Evolutionary conservation across 2,888 invertebrate genomes (phyloP).

Genomic region (Diplazon laetatorius): DNA sequence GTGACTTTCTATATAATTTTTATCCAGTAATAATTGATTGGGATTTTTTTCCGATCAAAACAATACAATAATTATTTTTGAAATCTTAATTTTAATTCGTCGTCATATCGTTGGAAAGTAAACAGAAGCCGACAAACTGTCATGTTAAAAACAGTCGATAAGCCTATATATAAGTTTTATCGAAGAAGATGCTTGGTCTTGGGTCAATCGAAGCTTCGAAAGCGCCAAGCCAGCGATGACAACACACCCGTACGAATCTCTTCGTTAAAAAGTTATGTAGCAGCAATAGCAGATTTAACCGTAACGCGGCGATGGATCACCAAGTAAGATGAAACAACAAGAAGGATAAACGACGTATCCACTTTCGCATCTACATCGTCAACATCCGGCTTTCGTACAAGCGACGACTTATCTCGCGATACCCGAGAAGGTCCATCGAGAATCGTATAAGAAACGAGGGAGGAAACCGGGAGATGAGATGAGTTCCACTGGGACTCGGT

Average conservation of each 20-base stretch:
- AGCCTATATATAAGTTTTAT: neutral
- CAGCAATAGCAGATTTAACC: conserved; percentile 1
- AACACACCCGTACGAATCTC: conserved; percentile 12
- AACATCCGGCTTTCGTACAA: conserved; percentile 35
- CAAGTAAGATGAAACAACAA: conserved; percentile 13
- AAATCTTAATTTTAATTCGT: neutral
- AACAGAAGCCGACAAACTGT: neutral
- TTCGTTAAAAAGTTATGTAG: neutral
- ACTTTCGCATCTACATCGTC: conserved; percentile 44
- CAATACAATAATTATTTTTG: too few relatives aligned
- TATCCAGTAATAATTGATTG: too few relatives aligned
- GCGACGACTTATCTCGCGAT: conserved; percentile 11
- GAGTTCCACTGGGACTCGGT: conserved; percentile 37
- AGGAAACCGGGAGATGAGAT: conserved; percentile 37
- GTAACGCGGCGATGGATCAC: neutral
- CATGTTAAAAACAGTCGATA: neutral
- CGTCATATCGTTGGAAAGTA: neutral
- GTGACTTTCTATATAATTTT: too few relatives aligned
- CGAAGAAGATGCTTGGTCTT: neutral
- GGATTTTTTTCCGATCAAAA: too few relatives aligned
- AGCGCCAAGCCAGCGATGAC: neutral
- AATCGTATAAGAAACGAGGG: conserved; percentile 44
- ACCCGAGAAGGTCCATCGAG: conserved; percentile 48
- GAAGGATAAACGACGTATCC: conserved; percentile 32
- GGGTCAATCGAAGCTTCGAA: neutral